Conservation (phyloP, 1,140 invertebrate species). For the Drosophila sucinea region DNA sequence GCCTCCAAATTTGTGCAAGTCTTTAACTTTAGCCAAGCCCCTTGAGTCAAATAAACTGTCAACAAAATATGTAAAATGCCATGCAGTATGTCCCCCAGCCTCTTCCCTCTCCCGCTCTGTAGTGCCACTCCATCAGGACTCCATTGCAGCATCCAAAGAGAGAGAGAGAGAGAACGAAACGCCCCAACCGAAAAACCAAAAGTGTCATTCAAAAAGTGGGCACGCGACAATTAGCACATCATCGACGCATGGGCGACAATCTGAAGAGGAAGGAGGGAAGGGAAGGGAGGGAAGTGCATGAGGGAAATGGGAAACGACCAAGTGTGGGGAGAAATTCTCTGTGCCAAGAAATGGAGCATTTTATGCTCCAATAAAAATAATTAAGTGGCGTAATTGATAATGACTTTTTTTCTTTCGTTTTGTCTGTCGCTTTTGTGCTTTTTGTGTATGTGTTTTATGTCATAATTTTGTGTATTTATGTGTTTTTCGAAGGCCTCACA, state of each 20-base stretch:
- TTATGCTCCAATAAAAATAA: slow-evolving; percentile 82
- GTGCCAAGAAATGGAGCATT: slow-evolving; percentile 74
- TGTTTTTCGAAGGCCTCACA: slow-evolving; percentile 42
- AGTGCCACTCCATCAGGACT: slow-evolving; percentile 11
- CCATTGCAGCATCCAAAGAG: neutral
- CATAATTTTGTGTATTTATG: slow-evolving; percentile 68
- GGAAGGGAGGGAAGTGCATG: slow-evolving; percentile 1
- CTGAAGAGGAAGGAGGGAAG: neutral
- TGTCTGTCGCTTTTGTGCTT: slow-evolving; percentile 22
- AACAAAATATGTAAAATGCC: slow-evolving; percentile 64
- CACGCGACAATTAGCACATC: slow-evolving; percentile 79
- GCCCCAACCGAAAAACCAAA: slow-evolving; percentile 27
- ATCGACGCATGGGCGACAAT: slow-evolving; percentile 70
- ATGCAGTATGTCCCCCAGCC: slow-evolving; percentile 14
- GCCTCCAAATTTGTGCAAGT: slow-evolving; percentile 54
- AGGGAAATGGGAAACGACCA: neutral
- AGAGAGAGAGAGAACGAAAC: slow-evolving; percentile 4
- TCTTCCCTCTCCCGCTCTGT: neutral
- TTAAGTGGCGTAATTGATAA: slow-evolving; percentile 81
- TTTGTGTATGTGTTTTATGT: slow-evolving; percentile 52
- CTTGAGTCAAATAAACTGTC: slow-evolving; percentile 35
- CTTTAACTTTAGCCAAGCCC: slow-evolving; percentile 42
- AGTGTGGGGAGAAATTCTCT: slow-evolving; percentile 10
- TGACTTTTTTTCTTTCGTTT: slow-evolving; percentile 61
- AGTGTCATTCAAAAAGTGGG: slow-evolving; percentile 51